Conservation (phyloP, 2,113 vertebrate species). For the Pluvialis apricaria region DNA sequence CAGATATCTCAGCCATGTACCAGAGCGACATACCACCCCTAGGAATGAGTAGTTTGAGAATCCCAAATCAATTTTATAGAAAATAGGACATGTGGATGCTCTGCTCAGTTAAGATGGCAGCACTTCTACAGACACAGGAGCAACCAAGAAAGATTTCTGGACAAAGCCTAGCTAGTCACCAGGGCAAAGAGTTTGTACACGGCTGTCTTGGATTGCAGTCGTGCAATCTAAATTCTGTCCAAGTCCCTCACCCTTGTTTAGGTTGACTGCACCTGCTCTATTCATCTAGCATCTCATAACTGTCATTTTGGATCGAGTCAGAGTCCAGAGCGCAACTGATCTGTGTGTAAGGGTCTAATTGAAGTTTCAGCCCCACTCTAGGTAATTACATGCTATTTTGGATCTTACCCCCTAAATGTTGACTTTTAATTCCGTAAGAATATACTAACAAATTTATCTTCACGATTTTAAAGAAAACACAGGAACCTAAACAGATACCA, state of each 20-base stretch:
- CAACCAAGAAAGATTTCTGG: background rate
- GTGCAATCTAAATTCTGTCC: background rate
- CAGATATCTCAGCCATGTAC: background rate
- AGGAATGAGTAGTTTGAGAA: background rate
- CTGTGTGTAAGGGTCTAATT: background rate
- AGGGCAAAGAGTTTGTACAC: background rate
- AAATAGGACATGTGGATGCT: background rate
- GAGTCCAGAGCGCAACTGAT: background rate
- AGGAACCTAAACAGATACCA: background rate
- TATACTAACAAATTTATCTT: background rate
- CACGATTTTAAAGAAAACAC: background rate
- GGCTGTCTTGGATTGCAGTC: background rate
- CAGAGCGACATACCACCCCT: background rate
- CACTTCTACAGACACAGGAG: background rate
- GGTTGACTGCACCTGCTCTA: background rate
- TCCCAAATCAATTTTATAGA: background rate
- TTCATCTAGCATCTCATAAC: background rate
- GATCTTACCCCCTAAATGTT: background rate
- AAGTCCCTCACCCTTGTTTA: background rate
- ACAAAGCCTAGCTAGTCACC: background rate
- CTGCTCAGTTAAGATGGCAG: background rate
- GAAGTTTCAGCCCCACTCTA: background rate
- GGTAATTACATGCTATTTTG: background rate
- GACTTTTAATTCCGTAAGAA: background rate
- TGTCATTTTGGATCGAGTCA: background rate